Percentiles rank a stretch among this genome's conserved stretches.
These are phyloP conservation scores for Anguilla pacifica DNA, from an alignment of 2,797 vertebrate species.

Conservation along the genomic window DNA sequence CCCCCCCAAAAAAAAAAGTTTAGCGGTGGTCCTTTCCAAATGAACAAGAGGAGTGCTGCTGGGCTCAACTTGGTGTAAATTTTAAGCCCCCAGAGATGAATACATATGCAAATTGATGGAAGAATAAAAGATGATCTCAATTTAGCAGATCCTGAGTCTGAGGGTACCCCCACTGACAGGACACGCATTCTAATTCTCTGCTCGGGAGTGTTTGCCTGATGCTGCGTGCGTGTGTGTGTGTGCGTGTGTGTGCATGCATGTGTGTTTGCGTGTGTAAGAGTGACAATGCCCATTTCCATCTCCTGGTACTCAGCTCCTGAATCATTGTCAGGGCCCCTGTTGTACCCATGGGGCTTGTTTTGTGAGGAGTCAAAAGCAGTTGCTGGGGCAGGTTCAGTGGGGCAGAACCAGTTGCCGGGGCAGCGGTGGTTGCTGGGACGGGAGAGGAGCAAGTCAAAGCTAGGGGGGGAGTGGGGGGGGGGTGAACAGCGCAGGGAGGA, in stretches of 20 bases:
- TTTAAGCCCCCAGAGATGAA: constrained; percentile 62
- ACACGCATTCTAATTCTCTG: constrained; percentile 54
- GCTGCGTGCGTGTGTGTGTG: background rate
- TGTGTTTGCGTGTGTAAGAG: constrained; percentile 24
- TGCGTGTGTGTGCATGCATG: constrained; percentile 27
- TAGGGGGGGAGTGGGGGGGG: constrained; percentile 42
- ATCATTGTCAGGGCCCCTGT: constrained; percentile 56
- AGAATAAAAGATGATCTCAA: constrained; percentile 68
- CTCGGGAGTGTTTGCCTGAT: constrained; percentile 32
- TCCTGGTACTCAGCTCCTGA: constrained; percentile 62
- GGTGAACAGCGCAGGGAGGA: constrained; percentile 54
- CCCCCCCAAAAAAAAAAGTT: constrained; percentile 14
- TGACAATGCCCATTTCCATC: constrained; percentile 49
- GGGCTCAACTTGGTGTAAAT: constrained; percentile 68
- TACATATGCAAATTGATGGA: constrained; percentile 76
- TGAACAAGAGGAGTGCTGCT: constrained; percentile 55
- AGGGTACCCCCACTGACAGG: constrained; percentile 54
- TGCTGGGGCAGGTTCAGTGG: constrained; percentile 68
- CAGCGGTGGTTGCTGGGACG: constrained; percentile 50
- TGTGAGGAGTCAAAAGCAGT: constrained; percentile 70
- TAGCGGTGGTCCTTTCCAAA: constrained; percentile 20
- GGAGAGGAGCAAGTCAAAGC: background rate
- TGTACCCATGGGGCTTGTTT: constrained; percentile 71
- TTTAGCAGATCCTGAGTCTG: constrained; percentile 63
- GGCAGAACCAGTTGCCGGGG: constrained; percentile 69